A percentile compares a stretch with the other conserved stretches of the same genome.
Evolutionary conservation across 2,113 vertebrate species (phyloP).

Genomic region (Petrocephalus microphthalmus): DNA sequence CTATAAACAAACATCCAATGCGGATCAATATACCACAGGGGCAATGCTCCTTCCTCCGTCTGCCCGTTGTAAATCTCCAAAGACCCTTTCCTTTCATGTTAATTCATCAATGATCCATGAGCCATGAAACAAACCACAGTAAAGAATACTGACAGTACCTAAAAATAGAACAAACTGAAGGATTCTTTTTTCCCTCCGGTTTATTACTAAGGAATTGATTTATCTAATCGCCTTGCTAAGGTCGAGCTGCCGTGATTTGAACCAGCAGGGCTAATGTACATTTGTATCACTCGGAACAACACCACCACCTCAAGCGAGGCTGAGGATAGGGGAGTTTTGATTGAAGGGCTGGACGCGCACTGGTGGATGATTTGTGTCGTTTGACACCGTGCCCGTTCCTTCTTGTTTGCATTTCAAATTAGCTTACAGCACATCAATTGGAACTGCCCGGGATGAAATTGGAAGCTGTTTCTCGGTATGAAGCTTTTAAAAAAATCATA

Average conservation of each 20-base stretch:
- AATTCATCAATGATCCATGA: conserved; percentile 65
- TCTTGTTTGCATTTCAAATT: conserved; percentile 43
- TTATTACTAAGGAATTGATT: conserved; percentile 62
- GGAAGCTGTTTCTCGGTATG: conserved; percentile 44
- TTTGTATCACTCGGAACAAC: conserved; percentile 32
- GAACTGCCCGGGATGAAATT: conserved; percentile 47
- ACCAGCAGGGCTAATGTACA: conserved; percentile 22
- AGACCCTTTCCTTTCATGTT: conserved; percentile 53
- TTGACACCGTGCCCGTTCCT: conserved; percentile 10
- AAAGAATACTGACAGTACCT: conserved; percentile 47
- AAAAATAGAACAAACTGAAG: conserved; percentile 61
- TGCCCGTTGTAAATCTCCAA: conserved; percentile 52
- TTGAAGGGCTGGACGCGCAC: conserved; percentile 26
- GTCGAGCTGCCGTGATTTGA: conserved; percentile 32
- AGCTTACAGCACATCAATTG: conserved; percentile 43
- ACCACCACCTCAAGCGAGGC: conserved; percentile 41
- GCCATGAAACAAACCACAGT: conserved; percentile 52
- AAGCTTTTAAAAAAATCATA: conserved; percentile 53
- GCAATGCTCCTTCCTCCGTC: conserved; percentile 41
- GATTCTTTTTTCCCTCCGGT: conserved; percentile 36
- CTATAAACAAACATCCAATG: conserved; percentile 59
- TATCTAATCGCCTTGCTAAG: conserved; percentile 47
- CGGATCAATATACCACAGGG: conserved; percentile 57
- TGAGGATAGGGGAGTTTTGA: conserved; percentile 25
- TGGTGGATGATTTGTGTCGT: conserved; percentile 2